These are phyloP conservation scores for Neofelis nebulosa DNA, from an alignment of 2,113 vertebrate genomes.

Conservation along the genomic window DNA sequence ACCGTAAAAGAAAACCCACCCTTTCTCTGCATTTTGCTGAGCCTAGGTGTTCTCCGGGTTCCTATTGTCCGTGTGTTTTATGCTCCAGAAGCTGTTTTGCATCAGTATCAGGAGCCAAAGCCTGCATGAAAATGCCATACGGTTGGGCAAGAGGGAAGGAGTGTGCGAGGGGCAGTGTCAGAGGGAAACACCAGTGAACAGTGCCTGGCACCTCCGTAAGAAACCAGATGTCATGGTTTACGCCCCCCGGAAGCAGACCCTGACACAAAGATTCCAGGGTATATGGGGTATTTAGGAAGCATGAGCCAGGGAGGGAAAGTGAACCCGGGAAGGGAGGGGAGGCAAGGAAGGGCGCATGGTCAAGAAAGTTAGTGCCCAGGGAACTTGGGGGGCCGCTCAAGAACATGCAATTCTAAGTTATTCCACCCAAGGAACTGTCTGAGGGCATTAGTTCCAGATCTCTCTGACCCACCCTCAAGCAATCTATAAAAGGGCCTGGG, in stretches of 20 bases:
- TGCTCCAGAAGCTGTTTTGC: constrained; percentile 38
- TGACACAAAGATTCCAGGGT: background rate
- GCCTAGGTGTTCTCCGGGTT: background rate
- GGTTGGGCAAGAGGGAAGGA: background rate
- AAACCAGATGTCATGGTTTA: background rate
- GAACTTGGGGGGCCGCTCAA: background rate
- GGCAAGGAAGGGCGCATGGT: background rate
- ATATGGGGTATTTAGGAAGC: background rate
- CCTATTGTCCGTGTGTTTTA: constrained; percentile 54
- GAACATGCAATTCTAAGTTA: background rate
- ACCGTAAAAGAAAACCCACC: constrained; percentile 35
- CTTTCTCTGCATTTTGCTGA: constrained; percentile 78
- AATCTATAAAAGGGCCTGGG: background rate
- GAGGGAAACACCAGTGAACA: background rate
- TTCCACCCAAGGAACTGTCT: background rate
- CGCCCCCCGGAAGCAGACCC: background rate
- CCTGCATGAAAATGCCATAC: background rate
- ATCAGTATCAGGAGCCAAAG: constrained; percentile 19
- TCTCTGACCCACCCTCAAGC: background rate
- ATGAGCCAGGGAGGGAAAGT: background rate
- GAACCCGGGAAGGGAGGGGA: background rate
- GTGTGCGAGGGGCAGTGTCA: background rate
- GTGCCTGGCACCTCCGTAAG: fast-evolving
- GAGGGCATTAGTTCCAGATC: background rate
- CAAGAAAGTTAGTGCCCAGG: background rate